phyloP scores from a whole-genome alignment of 2,113 vertebrate genomes.

The Festucalex cinctus region DNA sequence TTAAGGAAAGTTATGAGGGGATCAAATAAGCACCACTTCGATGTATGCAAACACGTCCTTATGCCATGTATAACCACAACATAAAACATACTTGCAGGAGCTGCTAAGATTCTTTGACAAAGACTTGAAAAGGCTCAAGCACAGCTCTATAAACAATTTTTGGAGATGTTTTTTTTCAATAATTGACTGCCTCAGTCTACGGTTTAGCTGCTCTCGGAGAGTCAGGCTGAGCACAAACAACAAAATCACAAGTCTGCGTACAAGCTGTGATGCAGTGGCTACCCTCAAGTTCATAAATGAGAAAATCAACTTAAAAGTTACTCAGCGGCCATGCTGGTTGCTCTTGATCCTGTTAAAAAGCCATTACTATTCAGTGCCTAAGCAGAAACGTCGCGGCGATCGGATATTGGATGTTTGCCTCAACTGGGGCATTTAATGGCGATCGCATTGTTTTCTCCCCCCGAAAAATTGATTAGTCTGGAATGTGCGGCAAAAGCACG shows the following conservation, averaged over 20 bases:
- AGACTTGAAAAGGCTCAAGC: not conserved
- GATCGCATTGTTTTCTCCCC: constrained; percentile 12
- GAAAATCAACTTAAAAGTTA: constrained; percentile 9
- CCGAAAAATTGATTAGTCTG: constrained; percentile 11
- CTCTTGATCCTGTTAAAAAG: constrained; percentile 14
- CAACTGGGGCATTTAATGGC: constrained; percentile 18
- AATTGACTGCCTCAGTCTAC: not conserved
- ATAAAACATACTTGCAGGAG: not conserved
- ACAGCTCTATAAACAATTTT: too few relatives aligned
- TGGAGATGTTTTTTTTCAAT: too few relatives aligned
- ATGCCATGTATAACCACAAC: not conserved
- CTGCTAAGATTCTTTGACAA: too few relatives aligned
- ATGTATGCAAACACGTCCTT: not conserved
- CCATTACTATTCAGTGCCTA: constrained; percentile 27
- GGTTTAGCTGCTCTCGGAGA: not conserved
- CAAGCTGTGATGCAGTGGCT: not conserved
- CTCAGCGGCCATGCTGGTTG: constrained; percentile 1
- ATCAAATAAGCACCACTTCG: not conserved
- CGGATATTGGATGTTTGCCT: constrained; percentile 7
- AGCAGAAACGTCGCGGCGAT: not conserved
- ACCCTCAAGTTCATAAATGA: constrained; percentile 19
- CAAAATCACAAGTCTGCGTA: not conserved
- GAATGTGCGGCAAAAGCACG: constrained; percentile 7
- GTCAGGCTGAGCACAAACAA: not conserved
- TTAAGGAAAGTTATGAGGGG: not conserved